Evolutionary conservation across 2,888 invertebrate species (phyloP), one percentile per base, ranked within the genome.

Genomic region (Eupithecia centaureata): DNA sequence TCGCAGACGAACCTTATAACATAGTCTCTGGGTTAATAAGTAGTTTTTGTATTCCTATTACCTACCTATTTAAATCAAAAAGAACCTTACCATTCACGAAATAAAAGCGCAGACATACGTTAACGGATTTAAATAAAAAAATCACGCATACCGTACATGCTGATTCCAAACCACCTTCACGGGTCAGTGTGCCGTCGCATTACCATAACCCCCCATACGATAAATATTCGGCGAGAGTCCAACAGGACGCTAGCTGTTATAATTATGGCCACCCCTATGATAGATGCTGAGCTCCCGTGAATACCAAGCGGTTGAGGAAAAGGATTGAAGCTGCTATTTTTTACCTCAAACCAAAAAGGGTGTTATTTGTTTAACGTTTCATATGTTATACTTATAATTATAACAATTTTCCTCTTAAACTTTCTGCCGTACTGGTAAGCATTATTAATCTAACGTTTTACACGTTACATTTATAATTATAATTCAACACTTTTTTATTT

Each of bases 141-240:
- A 51, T 0, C 12, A 12, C 51, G 52, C 13, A 54, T 54, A 27
- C 0, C 54, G 12, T 18, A n/a, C 35, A 5, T 15, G 52, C 33
- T 35, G 30, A 22, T 35, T 54, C 38, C 65, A 52, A 47, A 35
- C 62, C 47, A 57, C 42, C 38, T 63, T 56, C 47, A 35, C 56
- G 67, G 62, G 65, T 60, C 67, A 70, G 64, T 56, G 51, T 65
- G 54, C 54, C 33, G 54, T 35, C 33, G 27, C 62, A 83, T 85
- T 83, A 80, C 76, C 83, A 84, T 84, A 86, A 84, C 82, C 82
- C 77, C 75, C 75, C 63, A 66, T 66, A 63, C 60, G 59, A 77
- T 75, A 81, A 84, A 83, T 82, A 86, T 86, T 79, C 84, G 73
- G 75, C 82, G 83, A 80, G 82, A 76, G 76, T 70, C 71, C 74